Conservation (phyloP, 92 coral and sea anemone species). For the Porites divaricata region DNA sequence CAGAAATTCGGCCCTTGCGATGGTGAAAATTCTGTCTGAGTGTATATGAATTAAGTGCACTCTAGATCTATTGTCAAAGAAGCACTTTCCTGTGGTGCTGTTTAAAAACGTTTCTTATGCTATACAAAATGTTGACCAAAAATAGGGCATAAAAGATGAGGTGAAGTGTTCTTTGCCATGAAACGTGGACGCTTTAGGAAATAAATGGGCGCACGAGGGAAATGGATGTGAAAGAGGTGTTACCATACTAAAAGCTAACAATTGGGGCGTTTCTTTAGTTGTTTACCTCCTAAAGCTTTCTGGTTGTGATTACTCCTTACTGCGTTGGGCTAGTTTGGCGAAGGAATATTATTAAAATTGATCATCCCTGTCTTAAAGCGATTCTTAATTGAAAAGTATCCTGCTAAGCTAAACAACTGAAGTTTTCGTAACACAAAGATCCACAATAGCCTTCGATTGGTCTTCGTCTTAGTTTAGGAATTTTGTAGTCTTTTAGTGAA, state of each 20-base stretch:
- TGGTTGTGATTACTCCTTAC: not conserved
- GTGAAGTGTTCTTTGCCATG: not conserved
- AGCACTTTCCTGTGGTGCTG: not conserved
- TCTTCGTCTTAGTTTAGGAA: not conserved
- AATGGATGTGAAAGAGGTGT: not conserved
- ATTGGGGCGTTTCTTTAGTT: not conserved
- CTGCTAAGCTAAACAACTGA: constrained; percentile 3
- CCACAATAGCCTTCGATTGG: not conserved
- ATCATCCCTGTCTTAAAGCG: not conserved
- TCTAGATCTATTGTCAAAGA: not conserved
- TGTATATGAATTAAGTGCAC: not conserved
- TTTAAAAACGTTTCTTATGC: not conserved
- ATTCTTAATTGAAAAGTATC: not conserved
- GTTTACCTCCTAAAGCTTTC: not conserved
- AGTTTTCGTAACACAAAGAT: not conserved
- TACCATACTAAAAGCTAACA: not conserved
- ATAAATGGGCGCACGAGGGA: too few relatives aligned
- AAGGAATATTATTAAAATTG: not conserved
- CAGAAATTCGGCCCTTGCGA: not conserved
- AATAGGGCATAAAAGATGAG: too few relatives aligned
- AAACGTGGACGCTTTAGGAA: not conserved
- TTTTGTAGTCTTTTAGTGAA: not conserved
- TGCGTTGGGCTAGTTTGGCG: not conserved
- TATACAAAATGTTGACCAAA: too few relatives aligned
- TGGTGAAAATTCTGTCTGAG: not conserved